These are phyloP conservation scores for Agrilus cyanescens DNA, from an alignment of 2,888 invertebrate genomes.

Conservation along the genomic window DNA sequence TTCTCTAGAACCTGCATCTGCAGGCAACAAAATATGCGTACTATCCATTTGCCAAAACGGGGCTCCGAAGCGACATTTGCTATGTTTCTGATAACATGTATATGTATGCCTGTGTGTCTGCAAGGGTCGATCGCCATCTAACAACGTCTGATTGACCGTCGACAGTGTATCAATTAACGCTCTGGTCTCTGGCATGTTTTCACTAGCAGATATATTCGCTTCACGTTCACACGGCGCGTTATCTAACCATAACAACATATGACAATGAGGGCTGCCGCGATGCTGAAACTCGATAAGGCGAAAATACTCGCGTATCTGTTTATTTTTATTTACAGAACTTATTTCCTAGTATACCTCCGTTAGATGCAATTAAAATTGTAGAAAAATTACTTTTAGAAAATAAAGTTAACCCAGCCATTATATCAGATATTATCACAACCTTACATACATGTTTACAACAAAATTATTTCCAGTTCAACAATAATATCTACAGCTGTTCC, in stretches of 20 bases:
- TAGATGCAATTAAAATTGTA: too few species aligned
- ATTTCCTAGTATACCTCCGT: too few species aligned
- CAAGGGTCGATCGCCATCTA: conserved; percentile 19
- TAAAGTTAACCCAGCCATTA: too few species aligned
- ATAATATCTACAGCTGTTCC: too few species aligned
- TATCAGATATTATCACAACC: too few species aligned
- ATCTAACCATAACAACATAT: conserved; percentile 26
- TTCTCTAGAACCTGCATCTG: conserved; percentile 10
- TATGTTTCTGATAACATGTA: conserved; percentile 21
- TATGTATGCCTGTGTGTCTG: conserved; percentile 24
- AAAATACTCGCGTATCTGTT: too few species aligned
- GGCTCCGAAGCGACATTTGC: conserved; percentile 21
- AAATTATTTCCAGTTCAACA: too few species aligned
- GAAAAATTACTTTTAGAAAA: too few species aligned
- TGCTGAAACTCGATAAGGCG: conserved; percentile 28
- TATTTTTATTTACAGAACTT: too few species aligned
- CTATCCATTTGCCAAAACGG: conserved; percentile 22
- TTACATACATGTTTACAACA: too few species aligned
- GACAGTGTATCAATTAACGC: conserved; percentile 19
- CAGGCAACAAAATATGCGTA: conserved; percentile 19
- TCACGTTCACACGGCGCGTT: conserved; percentile 20
- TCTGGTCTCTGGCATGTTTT: conserved; percentile 16
- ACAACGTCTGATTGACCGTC: conserved; percentile 16
- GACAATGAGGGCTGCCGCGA: conserved; percentile 25
- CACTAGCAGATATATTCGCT: too few species aligned